phyloP scores from a whole-genome alignment of 2,113 vertebrate genomes.

The Euleptes europaea region DNA sequence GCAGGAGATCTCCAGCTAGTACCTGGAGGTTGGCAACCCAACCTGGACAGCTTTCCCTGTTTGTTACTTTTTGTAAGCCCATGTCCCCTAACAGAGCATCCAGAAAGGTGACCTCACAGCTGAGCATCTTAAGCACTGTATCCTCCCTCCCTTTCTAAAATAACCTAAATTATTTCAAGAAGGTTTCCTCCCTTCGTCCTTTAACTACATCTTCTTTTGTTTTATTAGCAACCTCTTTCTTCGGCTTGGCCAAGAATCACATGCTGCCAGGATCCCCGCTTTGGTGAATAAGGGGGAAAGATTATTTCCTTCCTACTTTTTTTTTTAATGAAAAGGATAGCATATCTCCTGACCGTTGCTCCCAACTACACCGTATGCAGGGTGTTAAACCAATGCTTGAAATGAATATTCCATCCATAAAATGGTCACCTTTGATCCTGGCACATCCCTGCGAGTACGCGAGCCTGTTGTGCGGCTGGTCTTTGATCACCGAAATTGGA shows the following conservation, averaged over 20 bases:
- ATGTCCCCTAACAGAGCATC: accelerated
- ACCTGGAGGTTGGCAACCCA: too few species aligned
- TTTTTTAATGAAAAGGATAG: constrained; percentile 19
- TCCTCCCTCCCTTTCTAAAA: background rate
- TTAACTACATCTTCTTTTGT: background rate
- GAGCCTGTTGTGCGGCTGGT: constrained; percentile 42
- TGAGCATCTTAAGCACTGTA: background rate
- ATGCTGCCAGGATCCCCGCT: background rate
- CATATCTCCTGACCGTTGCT: background rate
- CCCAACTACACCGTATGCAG: constrained; percentile 12
- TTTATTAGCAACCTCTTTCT: background rate
- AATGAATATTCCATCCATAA: constrained; percentile 63
- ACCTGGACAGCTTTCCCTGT: accelerated
- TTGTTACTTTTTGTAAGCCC: accelerated
- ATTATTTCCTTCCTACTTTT: background rate
- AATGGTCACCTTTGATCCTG: constrained; percentile 67
- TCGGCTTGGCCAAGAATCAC: background rate
- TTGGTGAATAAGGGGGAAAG: background rate
- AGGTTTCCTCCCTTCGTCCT: background rate
- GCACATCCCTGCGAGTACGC: constrained; percentile 56
- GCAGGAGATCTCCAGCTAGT: too few species aligned
- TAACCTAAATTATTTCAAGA: background rate
- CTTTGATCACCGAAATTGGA: constrained; percentile 74
- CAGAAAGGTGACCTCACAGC: accelerated
- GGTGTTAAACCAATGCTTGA: constrained; percentile 36